A percentile compares a stretch with the other conserved stretches of the same genome.
Evolutionary conservation across 30 jellyfish, hydroid and myxozoan species (phyloP).

Genomic region (Aurelia sp.): DNA sequence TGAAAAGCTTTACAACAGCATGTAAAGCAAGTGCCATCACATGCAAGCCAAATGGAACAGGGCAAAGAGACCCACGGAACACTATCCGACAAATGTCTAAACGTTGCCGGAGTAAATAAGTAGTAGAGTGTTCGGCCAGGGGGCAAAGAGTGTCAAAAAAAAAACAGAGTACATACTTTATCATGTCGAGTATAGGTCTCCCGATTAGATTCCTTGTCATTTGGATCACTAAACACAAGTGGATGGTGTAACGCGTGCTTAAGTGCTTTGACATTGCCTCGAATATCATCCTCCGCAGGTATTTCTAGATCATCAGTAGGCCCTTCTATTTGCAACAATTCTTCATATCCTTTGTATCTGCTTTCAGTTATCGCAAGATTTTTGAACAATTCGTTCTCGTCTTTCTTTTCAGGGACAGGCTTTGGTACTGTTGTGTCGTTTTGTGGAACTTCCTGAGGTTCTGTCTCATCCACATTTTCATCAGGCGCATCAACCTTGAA

Average conservation of each 20-base stretch:
- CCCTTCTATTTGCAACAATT: constrained; percentile 38
- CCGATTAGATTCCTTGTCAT: background rate
- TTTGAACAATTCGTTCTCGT: background rate
- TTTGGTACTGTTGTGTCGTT: background rate
- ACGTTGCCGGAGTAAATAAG: background rate
- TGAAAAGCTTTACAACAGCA: too few relatives aligned
- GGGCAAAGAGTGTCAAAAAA: background rate
- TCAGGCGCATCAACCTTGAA: too few relatives aligned
- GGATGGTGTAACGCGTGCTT: constrained; percentile 52
- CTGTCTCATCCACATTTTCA: too few relatives aligned
- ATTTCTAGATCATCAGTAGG: constrained; percentile 14
- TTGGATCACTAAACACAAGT: constrained; percentile 53
- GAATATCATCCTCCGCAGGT: constrained; percentile 38
- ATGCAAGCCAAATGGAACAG: too few relatives aligned
- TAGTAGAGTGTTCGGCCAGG: background rate
- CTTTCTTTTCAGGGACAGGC: background rate
- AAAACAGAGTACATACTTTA: constrained; percentile 20
- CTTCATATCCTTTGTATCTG: constrained; percentile 4
- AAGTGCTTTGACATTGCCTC: constrained; percentile 55
- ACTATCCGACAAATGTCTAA: too few relatives aligned
- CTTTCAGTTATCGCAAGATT: background rate
- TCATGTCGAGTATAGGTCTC: constrained; percentile 16
- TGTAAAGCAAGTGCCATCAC: too few relatives aligned
- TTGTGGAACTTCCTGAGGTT: background rate
- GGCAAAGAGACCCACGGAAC: too few relatives aligned